These are phyloP conservation scores for Pycnomerus fuliginosus DNA, from an alignment of 2,888 invertebrate genomes.

Conservation along the genomic window DNA sequence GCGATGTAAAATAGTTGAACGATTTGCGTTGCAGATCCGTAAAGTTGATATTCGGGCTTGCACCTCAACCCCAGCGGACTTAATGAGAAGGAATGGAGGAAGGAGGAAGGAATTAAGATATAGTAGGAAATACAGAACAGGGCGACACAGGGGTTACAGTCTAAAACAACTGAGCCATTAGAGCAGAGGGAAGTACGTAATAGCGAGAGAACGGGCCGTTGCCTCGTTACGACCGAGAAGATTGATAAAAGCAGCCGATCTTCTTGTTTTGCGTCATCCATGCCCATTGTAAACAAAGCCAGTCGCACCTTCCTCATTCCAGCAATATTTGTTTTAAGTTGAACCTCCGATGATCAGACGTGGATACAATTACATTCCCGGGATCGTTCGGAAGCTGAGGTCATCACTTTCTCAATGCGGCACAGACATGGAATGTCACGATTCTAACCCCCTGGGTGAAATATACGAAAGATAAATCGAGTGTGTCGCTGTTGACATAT, in stretches of 20 bases:
- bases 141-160: constrained; percentile 41
- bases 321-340: no score
- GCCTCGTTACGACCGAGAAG: constrained; percentile 31
- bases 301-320: no score
- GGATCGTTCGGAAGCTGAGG: constrained; percentile 12
- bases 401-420: constrained; percentile 35
- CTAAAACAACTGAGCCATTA: constrained; percentile 42
- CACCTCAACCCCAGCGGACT: constrained; percentile 32
- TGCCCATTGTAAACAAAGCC: constrained; percentile 6
- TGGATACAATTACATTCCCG: constrained; percentile 19
- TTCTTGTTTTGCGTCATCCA: constrained; percentile 4
- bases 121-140: constrained; percentile 44
- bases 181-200: constrained; percentile 35
- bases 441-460: constrained; percentile 43
- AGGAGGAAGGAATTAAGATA: constrained; percentile 47
- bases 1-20: constrained; percentile 2
- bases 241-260: constrained; percentile 31
- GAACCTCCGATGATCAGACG: no score
- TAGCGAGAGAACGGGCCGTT: constrained; percentile 36
- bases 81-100: constrained; percentile 48
- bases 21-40: constrained; percentile 31
- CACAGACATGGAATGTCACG: constrained; percentile 43
- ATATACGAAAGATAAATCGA: constrained; percentile 51
- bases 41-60: constrained; percentile 25
- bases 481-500: constrained; percentile 49